Conservation (phyloP, 2,113 vertebrate species). For the Heliornis fulica region DNA sequence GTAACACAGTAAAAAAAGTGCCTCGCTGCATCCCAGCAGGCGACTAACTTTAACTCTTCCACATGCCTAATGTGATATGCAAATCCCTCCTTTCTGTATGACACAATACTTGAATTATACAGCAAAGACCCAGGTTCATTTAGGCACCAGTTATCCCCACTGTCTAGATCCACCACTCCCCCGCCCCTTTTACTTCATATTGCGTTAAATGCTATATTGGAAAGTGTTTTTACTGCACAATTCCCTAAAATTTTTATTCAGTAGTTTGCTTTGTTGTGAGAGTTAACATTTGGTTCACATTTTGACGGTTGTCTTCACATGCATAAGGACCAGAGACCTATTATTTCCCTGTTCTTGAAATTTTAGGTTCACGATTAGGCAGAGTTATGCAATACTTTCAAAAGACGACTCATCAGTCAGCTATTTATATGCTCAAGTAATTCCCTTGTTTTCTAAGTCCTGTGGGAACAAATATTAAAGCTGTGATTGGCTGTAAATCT, state of each 20-base stretch:
- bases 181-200: background rate
- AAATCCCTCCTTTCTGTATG: background rate
- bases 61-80: background rate
- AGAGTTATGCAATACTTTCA: background rate
- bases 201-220: background rate
- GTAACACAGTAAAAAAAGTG: slow-evolving; percentile 7
- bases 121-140: background rate
- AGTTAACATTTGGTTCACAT: background rate
- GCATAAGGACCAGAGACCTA: background rate
- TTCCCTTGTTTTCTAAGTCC: background rate
- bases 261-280: background rate
- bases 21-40: background rate
- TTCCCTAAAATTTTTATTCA: background rate
- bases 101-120: background rate
- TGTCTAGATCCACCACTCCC: background rate
- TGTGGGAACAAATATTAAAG: background rate
- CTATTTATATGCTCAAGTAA: slow-evolving; percentile 26
- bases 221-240: background rate
- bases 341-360: background rate
- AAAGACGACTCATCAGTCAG: background rate
- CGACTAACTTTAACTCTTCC: slow-evolving; percentile 11
- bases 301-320: background rate
- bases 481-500: background rate
- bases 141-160: background rate
- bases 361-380: background rate